Evolutionary conservation across 2,113 vertebrate genomes (phyloP).

Genomic region (Salminus brasiliensis): DNA sequence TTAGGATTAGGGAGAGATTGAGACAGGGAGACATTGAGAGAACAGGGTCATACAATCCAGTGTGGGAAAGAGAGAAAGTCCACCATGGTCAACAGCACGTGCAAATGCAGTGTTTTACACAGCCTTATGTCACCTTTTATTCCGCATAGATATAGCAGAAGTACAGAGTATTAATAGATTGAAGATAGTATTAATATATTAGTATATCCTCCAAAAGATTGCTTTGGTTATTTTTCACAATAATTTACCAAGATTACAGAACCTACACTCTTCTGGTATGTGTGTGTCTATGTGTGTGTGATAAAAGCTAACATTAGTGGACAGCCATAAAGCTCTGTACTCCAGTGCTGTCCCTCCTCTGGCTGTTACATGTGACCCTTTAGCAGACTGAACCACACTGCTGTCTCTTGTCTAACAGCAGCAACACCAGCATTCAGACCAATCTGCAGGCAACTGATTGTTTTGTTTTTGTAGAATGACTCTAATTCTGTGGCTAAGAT

Average conservation of each 20-base stretch:
- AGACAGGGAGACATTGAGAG: no score
- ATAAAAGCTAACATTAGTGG: not conserved
- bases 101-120: no score
- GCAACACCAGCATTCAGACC: not conserved
- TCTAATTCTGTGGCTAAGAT: not conserved
- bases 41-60: conserved; percentile 33
- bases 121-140: no score
- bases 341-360: not conserved
- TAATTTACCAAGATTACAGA: no score
- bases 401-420: not conserved
- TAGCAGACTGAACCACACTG: not conserved
- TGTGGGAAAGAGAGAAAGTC: not conserved
- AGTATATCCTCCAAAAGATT: no score
- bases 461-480: not conserved
- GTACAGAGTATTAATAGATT: no score
- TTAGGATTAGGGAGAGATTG: conserved; percentile 50
- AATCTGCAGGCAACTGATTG: not conserved
- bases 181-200: no score
- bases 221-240: no score
- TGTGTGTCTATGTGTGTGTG: no score
- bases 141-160: no score
- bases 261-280: no score
- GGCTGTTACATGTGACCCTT: not conserved
- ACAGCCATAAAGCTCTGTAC: not conserved
- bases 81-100: not conserved